Evolutionary conservation across 2,113 vertebrate species (phyloP), one percentile per base, ranked within the genome.

Genomic region (Hemiprocne comata): DNA sequence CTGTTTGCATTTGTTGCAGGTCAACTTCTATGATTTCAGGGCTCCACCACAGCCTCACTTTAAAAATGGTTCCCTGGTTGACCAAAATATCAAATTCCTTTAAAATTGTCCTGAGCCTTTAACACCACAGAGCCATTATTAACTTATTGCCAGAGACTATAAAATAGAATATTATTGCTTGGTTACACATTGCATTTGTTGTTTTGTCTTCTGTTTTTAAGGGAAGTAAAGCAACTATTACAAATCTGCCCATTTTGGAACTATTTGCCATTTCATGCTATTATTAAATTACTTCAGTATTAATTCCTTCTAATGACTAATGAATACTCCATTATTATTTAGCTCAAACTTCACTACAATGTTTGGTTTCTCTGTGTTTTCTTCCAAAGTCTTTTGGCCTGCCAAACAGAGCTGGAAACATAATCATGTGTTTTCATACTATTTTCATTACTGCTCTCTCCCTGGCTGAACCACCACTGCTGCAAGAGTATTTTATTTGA

Each of bases 101-200:
- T 92, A 82, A 95, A 96, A 97, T 96, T 92, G 92, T 92, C 80
- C 70, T 84, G 92, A 92, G 95, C 80, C 86, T 50, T 90, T 92
- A 78, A 70, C 77, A 93, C 78, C 88, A 72, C 84, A 82, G 69
- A 76, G 69, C 83, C 76, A 72, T 94, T 94, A 96, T 93, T 92
- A 96, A 81, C 69, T 96, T 93, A 67, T 73, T 96, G 90, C 85
- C 82, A 95, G 69, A 86, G 76, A 97, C 92, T 75, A 87, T 84
- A 92, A 95, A 94, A 84, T 18, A 90, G 26, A 86, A 31, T 65
- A 82, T 72, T 86, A 81, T 61, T 92, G 80, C 84, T 94, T 89
- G 66, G 90, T 89, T 92, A 82, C 86, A 75, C 40, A 58, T 34
- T 58, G 42, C 33, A 79, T 95, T 94, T 94, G 64, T 70, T 93